Evolutionary conservation across 2,888 invertebrate species (phyloP), one percentile per base, ranked within the genome.

Genomic region (Ptilodon capucinus): DNA sequence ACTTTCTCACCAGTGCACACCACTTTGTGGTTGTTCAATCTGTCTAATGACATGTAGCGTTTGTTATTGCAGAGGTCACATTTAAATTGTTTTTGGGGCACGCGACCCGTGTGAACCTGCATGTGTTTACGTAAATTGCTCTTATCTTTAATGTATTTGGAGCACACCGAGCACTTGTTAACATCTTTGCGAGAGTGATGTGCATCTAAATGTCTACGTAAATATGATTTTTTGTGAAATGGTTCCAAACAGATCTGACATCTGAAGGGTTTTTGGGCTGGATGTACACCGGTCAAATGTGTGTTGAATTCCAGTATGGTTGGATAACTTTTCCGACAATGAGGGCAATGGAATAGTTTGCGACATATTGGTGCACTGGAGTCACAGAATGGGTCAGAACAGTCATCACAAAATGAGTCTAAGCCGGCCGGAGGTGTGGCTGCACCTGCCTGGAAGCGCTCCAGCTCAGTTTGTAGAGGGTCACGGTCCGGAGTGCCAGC

Each of bases 111-210:
- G 60, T 92, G 91, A n/a, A 92, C 91, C 73, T 91, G 91, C 91
- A 92, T 92, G 63, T 92, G 91, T 66, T 92, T 92, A 54, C 91
- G 89, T 57, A 92, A 73, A 67, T 92, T 92, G 69, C 91, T 91
- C 60, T 92, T 92, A 74, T 92, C 91, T 73, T 91, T 92, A 48
- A 92, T 92, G 68, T 92, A 92, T 71, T 92, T 92, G 50, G 91
- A 91, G 76, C 91, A 92, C 50, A 92, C 91, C 40, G 91, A 81
- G 76, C 91, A 92, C 64, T 91, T 92, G 67, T 92, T 92, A 21
- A 92, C 91, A 82, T 92, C 91, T 71, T 92, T 92, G 19, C 91
- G 78, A 28, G 90, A 87, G 67, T 92, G 91, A 60, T 79, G 86
- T 46, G 89, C 84, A 76, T 92, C 91, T 63, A 92, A 77, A 71